These are phyloP conservation scores for Clusia tigrina DNA, from an alignment of 2,888 invertebrate species.

Conservation along the genomic window DNA sequence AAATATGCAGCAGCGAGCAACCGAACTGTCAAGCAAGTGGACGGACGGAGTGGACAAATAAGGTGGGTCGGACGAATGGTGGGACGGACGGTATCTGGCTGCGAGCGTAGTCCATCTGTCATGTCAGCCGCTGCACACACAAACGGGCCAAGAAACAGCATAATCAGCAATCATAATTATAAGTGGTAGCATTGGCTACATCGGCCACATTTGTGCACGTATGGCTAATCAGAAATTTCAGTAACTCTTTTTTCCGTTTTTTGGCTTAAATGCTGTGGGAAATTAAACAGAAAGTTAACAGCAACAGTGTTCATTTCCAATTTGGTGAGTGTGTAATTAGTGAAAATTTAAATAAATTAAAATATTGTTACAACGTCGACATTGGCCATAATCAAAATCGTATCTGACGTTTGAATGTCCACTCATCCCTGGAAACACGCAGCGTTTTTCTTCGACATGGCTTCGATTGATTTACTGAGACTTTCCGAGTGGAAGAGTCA, in stretches of 20 bases:
- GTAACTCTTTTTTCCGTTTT: neutral
- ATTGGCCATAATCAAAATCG: no score
- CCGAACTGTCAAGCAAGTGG: slow-evolving; percentile 34
- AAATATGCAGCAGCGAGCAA: slow-evolving; percentile 51
- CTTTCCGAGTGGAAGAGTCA: no score
- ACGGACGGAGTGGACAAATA: slow-evolving; percentile 43
- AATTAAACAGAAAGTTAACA: no score
- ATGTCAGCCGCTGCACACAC: slow-evolving; percentile 54
- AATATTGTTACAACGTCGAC: no score
- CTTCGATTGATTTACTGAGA: no score
- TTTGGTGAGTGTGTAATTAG: no score
- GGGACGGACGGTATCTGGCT: slow-evolving; percentile 44
- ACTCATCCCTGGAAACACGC: no score
- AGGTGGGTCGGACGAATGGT: slow-evolving; percentile 7
- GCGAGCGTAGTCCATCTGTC: slow-evolving; percentile 57
- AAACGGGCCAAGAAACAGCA: slow-evolving; percentile 49
- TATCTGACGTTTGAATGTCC: no score
- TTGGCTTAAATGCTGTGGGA: no score
- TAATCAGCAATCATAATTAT: slow-evolving; percentile 60
- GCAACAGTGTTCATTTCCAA: no score
- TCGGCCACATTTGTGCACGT: slow-evolving; percentile 9
- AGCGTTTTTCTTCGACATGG: no score
- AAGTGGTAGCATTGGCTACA: slow-evolving; percentile 60
- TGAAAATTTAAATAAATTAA: no score
- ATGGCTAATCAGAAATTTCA: slow-evolving; percentile 12